Evolutionary conservation across 2,113 vertebrate genomes (phyloP), one percentile per base, ranked within the genome.

Genomic region (Neotoma lepida): DNA sequence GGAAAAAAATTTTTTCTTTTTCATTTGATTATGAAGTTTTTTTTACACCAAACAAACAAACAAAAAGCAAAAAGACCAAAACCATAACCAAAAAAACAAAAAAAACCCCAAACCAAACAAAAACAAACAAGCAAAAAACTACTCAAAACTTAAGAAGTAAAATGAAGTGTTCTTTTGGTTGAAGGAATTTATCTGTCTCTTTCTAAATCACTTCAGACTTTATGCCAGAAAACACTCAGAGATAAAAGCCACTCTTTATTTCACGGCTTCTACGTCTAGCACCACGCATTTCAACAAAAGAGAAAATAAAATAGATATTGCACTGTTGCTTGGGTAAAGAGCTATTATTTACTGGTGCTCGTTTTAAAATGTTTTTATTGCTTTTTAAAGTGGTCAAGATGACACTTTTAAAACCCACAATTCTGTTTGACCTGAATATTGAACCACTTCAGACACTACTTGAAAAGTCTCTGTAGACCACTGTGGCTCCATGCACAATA

Each of bases 381-480:
- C 92, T 94, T 94, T 94, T 68, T 82, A 94, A 97, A 94, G 89
- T 94, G 86, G 91, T 85, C 86, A 97, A 96, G 96, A 97, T 95
- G 92, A 95, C 89, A 96, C 89, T 96, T 94, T 95, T 97, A 95
- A 94, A 97, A 96, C 89, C 95, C 92, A 94, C 95, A 96, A 18
- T 96, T 96, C 95, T 93, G 73, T 96, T 91, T 96, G 95, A 95
- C 96, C 93, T 95, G 78, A 26, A 54, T 96, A 94, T 96, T 94
- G 95, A 97, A 80, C 82, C 78, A 95, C 70, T 41, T 56, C 85
- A 96, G 91, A 91, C 51, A 96, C 49, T 51, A 87, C 87, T 96
- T 95, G 86, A 96, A 95, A 97, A 63, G 56, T 85, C 89, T 94
- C 94, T 93, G 49, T 46, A 95, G 91, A 86, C 91, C 24, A 44